Conservation (phyloP, 2,113 vertebrate species). For the Platanista minor region DNA sequence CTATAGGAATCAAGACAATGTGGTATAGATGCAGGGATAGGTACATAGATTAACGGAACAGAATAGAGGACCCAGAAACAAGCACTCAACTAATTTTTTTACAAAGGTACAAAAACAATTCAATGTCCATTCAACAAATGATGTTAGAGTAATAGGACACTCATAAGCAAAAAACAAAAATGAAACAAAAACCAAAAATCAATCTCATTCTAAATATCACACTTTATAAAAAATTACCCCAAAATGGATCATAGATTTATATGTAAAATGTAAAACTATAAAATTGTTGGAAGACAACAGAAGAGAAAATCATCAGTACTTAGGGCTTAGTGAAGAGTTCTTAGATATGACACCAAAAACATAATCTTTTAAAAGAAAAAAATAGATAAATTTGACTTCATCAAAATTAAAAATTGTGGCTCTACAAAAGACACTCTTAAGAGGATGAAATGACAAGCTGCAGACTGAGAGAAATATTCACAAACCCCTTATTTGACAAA, state of each 20-base stretch:
- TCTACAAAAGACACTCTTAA: not conserved
- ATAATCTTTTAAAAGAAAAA: not conserved
- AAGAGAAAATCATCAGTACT: not conserved
- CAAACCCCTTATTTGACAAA: not conserved
- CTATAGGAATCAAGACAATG: not conserved
- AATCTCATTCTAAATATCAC: not conserved
- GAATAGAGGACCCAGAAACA: not conserved
- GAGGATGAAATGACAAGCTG: not conserved
- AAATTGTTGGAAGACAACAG: not conserved
- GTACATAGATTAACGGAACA: not conserved
- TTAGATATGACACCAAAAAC: not conserved
- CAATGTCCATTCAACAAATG: not conserved
- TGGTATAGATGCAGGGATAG: not conserved
- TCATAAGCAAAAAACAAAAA: not conserved
- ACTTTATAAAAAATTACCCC: not conserved
- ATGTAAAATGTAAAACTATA: not conserved
- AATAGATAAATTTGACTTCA: not conserved
- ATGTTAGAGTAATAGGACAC: not conserved
- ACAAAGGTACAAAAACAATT: not conserved
- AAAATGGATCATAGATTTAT: not conserved
- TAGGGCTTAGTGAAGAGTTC: not conserved
- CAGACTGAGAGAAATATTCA: not conserved
- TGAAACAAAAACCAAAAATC: not conserved
- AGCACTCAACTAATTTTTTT: not conserved
- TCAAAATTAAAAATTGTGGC: not conserved